Evolutionary conservation across 1,140 invertebrate genomes (phyloP).

Genomic region (Patella vulgata): DNA sequence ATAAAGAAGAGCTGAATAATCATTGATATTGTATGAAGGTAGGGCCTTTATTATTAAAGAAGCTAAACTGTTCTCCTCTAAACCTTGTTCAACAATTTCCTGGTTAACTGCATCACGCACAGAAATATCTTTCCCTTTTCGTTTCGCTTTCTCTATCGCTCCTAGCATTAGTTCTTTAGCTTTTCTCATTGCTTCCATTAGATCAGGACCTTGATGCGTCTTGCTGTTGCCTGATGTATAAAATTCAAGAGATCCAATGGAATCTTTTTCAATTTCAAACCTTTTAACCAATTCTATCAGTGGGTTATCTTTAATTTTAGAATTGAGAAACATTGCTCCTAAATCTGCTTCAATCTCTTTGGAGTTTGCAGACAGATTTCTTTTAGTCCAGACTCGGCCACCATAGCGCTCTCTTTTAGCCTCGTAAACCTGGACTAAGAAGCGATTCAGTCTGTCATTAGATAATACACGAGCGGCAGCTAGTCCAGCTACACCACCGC

Average conservation of each 20-base stretch:
- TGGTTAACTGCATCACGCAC: constrained; percentile 14
- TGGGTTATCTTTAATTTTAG: constrained; percentile 13
- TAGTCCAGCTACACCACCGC: constrained; percentile 48
- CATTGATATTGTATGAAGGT: constrained; percentile 21
- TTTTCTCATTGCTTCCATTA: too few species aligned
- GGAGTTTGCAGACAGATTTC: background rate
- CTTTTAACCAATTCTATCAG: constrained; percentile 18
- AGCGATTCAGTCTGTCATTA: constrained; percentile 18
- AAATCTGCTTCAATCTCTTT: constrained; percentile 27
- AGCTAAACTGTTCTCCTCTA: background rate
- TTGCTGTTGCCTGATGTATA: constrained; percentile 2
- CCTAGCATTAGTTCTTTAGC: constrained; percentile 8
- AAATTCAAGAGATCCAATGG: constrained; percentile 16
- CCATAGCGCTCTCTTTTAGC: constrained; percentile 42
- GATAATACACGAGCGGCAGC: constrained; percentile 39
- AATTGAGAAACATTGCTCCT: constrained; percentile 21
- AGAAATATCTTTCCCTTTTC: constrained; percentile 11
- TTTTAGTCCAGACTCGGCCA: constrained; percentile 47
- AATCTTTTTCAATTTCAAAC: constrained; percentile 27
- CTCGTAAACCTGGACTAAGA: constrained; percentile 43
- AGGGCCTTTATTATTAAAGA: constrained; percentile 15
- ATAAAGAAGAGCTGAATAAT: constrained; percentile 37
- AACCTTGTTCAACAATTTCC: background rate
- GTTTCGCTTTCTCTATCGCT: constrained; percentile 8
- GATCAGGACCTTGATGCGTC: background rate